phyloP scores from a whole-genome alignment of 2,797 vertebrate species.

The Lagocephalus sceleratus region DNA sequence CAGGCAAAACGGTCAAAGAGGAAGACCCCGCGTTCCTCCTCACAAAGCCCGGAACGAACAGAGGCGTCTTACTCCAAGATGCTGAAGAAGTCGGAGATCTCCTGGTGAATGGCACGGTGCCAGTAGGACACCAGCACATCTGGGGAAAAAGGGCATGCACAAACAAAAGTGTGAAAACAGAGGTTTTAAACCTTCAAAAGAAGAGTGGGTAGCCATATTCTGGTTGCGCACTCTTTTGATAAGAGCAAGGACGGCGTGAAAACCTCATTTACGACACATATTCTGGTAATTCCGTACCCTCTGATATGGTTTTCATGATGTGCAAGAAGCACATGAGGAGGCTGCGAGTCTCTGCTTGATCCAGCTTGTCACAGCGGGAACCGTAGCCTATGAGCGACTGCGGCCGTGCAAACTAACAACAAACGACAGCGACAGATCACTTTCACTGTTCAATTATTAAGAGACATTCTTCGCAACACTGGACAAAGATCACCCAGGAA shows the following conservation, averaged over 20 bases:
- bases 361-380: constrained; percentile 95
- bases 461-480: no score
- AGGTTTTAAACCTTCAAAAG: not conserved
- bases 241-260: not conserved
- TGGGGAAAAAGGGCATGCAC: constrained; percentile 61
- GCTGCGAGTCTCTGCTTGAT: constrained; percentile 95
- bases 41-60: not conserved
- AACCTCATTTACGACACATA: not conserved
- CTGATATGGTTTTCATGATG: constrained; percentile 98
- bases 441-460: no score
- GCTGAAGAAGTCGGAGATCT: constrained; percentile 97
- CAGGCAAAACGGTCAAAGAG: constrained; percentile 2
- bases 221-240: not conserved
- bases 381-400: constrained; percentile 94
- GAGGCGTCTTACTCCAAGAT: constrained; percentile 95
- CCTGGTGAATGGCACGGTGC: constrained; percentile 91
- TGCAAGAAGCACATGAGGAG: constrained; percentile 97
- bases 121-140: constrained; percentile 95
- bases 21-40: not conserved
- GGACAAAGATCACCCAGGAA: no score
- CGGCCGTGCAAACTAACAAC: constrained; percentile 85
- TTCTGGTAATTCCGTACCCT: constrained; percentile 74
- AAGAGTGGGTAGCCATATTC: no score
- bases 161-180: not conserved
- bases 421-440: constrained; percentile 1